A percentile compares a stretch with the other conserved stretches of the same genome.
phyloP scores from a whole-genome alignment of 2,888 invertebrate genomes.

The Ectobius pallidus region DNA sequence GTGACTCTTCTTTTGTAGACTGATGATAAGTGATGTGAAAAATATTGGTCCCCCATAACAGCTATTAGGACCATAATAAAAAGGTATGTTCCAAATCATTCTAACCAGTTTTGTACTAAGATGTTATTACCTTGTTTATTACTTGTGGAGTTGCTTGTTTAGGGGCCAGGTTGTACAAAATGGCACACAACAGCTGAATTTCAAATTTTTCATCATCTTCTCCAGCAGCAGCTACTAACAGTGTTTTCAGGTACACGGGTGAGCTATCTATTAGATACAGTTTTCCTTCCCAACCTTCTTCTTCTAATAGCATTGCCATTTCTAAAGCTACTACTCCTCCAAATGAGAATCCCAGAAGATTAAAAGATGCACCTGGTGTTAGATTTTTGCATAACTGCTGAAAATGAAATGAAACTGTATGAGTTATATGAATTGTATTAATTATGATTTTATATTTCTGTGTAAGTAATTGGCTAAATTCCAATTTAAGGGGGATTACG shows the following conservation, averaged over 20 bases:
- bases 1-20: too few relatives aligned
- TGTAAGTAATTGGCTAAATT: too few relatives aligned
- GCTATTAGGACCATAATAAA: too few relatives aligned
- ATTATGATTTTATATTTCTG: too few relatives aligned
- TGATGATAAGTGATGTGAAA: too few relatives aligned
- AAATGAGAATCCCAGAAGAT: constrained; percentile 87
- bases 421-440: too few relatives aligned
- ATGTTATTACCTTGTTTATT: too few relatives aligned
- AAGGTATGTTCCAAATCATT: too few relatives aligned
- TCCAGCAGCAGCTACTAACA: constrained; percentile 48
- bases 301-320: constrained; percentile 73
- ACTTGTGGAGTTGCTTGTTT: constrained; percentile 2
- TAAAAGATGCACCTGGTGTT: constrained; percentile 61
- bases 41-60: too few relatives aligned
- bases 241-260: constrained; percentile 64
- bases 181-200: constrained; percentile 62
- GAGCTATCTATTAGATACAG: constrained; percentile 82
- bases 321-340: constrained; percentile 81
- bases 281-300: constrained; percentile 65
- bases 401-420: too few relatives aligned
- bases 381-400: constrained; percentile 28
- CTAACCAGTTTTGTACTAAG: too few relatives aligned
- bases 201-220: constrained; percentile 60
- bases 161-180: constrained; percentile 45
- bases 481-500: too few relatives aligned